A percentile compares a stretch with the other conserved stretches of the same genome.
Evolutionary conservation across 2,797 vertebrate species (phyloP).

Genomic region (Acrocephalus scirpaceus): DNA sequence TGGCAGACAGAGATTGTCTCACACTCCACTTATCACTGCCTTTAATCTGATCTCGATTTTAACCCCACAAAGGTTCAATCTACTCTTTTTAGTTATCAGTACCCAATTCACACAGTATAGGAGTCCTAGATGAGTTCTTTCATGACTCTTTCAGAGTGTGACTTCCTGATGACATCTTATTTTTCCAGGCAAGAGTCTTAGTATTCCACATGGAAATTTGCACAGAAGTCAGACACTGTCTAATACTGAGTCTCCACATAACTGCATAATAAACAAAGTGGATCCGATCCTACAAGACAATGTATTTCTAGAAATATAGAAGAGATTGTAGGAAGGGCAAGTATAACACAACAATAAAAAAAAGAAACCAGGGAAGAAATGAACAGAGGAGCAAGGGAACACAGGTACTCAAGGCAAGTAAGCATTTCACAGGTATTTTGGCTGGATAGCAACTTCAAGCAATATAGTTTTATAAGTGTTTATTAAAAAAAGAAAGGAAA

Average conservation of each 20-base stretch:
- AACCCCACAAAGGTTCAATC: neutral
- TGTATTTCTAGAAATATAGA: neutral
- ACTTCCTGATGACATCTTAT: neutral
- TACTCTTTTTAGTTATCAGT: neutral
- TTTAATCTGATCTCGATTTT: neutral
- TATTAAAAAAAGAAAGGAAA: conserved; percentile 71
- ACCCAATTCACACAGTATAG: neutral
- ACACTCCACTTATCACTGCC: neutral
- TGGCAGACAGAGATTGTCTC: neutral
- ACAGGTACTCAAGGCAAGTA: conserved; percentile 50
- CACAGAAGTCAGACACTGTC: neutral
- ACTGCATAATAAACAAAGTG: neutral
- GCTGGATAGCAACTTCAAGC: conserved; percentile 53
- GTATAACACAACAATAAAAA: neutral
- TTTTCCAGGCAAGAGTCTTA: neutral
- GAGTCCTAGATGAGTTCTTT: neutral
- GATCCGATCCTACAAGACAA: neutral
- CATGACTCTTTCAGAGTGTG: neutral
- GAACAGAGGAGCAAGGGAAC: conserved; percentile 33
- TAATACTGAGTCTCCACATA: neutral
- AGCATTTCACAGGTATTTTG: conserved; percentile 28
- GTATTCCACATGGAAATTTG: neutral
- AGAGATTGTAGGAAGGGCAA: neutral
- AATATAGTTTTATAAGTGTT: conserved; percentile 70
- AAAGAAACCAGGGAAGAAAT: neutral